Conservation (phyloP, 2,888 invertebrate genomes). For the Machimus atricapillus region DNA sequence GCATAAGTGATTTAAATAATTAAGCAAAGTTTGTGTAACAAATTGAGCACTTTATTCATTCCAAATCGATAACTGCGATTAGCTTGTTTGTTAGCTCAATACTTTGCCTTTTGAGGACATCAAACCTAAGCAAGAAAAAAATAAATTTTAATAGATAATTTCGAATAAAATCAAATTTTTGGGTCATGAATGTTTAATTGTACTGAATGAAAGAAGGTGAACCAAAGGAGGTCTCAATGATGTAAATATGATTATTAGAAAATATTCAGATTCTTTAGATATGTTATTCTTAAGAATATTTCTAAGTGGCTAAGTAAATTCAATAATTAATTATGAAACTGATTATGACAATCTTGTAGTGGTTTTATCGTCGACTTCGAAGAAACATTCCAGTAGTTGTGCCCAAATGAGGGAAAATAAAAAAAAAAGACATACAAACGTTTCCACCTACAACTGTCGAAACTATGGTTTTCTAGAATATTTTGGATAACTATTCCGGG, state of each 20-base stretch:
- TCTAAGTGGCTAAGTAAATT: conserved; percentile 1
- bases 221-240: not conserved
- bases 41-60: not conserved
- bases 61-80: not conserved
- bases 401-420: not conserved
- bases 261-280: not conserved
- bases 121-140: not conserved
- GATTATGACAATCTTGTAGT: conserved; percentile 37
- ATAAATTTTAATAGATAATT: not conserved
- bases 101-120: not conserved
- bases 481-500: not conserved
- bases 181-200: not conserved
- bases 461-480: not conserved
- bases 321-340: conserved; percentile 19
- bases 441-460: not conserved
- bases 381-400: conserved; percentile 21
- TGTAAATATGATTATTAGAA: not conserved
- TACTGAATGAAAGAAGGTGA: not conserved
- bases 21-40: not conserved
- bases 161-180: not conserved
- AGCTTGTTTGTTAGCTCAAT: not conserved
- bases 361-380: conserved; percentile 16
- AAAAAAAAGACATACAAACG: not conserved
- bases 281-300: conserved; percentile 9
- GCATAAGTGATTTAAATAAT: not conserved